These are phyloP conservation scores for Sialia sialis DNA, from an alignment of 2,113 vertebrate genomes.

Conservation along the genomic window DNA sequence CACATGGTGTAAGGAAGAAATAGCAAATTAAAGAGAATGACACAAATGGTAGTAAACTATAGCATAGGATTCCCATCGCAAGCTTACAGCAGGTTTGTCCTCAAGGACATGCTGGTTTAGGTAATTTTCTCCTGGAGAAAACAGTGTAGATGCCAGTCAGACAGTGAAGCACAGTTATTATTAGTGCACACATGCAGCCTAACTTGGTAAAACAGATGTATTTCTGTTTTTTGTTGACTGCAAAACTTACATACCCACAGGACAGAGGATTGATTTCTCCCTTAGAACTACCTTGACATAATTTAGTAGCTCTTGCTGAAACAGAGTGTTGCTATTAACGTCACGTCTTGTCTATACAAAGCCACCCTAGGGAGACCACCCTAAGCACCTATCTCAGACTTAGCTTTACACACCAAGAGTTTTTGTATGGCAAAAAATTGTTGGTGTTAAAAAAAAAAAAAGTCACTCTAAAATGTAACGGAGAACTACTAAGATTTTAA, in stretches of 20 bases:
- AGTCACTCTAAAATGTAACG: neutral
- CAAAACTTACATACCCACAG: neutral
- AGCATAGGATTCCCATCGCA: neutral
- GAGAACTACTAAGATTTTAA: neutral
- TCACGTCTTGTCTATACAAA: neutral
- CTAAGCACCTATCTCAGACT: neutral
- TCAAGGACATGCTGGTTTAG: constrained; percentile 7
- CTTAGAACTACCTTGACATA: neutral
- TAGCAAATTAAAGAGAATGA: constrained; percentile 43
- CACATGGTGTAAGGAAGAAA: constrained; percentile 35
- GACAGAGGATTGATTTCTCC: neutral
- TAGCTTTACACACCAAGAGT: fast-evolving
- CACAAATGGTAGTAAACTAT: constrained; percentile 25
- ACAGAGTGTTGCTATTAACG: neutral
- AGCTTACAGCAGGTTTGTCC: neutral
- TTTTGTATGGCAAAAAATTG: neutral
- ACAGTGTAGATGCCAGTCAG: neutral
- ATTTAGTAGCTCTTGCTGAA: neutral
- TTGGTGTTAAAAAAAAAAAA: neutral
- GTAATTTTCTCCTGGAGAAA: constrained; percentile 12
- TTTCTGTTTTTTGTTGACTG: neutral
- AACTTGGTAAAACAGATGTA: neutral
- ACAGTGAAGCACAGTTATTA: neutral
- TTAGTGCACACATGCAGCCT: neutral
- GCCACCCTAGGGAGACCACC: neutral